These are phyloP conservation scores for Cariama cristata DNA, from an alignment of 2,113 vertebrate genomes.

Conservation along the genomic window DNA sequence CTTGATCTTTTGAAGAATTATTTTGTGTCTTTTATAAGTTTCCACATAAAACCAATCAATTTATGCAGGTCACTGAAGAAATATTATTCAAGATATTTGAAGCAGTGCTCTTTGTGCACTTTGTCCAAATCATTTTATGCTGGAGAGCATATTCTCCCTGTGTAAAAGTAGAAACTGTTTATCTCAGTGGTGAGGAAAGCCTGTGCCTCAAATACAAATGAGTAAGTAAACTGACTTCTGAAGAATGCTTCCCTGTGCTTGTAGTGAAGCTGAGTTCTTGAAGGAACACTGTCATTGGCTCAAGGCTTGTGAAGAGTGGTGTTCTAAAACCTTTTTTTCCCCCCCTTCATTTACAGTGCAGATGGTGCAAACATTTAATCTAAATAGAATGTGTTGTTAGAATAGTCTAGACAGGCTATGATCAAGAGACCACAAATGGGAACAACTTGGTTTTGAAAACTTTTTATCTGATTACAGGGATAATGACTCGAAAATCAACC, in stretches of 20 bases:
- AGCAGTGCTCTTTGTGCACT: neutral
- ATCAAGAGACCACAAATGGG: neutral
- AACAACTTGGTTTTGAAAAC: conserved; percentile 5
- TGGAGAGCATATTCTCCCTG: neutral
- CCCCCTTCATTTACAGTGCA: neutral
- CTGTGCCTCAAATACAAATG: conserved; percentile 24
- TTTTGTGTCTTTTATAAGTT: neutral
- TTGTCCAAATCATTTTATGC: conserved; percentile 14
- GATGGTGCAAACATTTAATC: neutral
- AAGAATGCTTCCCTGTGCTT: neutral
- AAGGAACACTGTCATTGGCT: neutral
- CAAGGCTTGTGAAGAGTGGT: neutral
- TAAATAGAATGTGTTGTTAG: neutral
- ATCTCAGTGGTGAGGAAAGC: neutral
- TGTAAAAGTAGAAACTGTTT: conserved; percentile 8
- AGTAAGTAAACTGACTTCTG: neutral
- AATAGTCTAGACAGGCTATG: neutral
- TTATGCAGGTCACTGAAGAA: neutral
- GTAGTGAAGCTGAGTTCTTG: neutral
- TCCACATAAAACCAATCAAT: neutral
- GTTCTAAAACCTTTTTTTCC: neutral
- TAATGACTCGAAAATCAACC: conserved; percentile 37
- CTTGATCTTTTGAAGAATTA: neutral
- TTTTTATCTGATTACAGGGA: conserved; percentile 36
- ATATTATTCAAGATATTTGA: neutral